Evolutionary conservation across 2,797 vertebrate species (phyloP).

Genomic region (Scomberomorus guttatus): DNA sequence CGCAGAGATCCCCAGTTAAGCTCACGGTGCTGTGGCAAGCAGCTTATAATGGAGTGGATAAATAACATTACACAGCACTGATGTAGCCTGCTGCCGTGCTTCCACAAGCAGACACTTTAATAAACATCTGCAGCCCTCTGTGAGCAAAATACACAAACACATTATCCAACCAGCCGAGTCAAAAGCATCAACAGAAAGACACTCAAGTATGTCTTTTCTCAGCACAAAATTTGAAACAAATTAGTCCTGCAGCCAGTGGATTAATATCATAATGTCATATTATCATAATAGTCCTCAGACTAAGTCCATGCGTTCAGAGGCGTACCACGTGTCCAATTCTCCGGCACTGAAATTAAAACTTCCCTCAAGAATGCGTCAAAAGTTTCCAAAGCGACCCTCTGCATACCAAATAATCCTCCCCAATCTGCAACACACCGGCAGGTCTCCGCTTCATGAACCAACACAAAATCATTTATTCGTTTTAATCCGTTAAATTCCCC

Average conservation of each 20-base stretch:
- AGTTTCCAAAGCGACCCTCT: constrained; percentile 70
- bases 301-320: constrained; percentile 51
- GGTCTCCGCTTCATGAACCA: constrained; percentile 1
- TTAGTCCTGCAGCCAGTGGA: background rate
- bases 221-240: background rate
- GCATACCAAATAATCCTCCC: constrained; percentile 69
- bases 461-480: background rate
- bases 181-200: background rate
- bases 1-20: constrained; percentile 33
- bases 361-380: constrained; percentile 79
- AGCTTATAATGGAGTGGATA: constrained; percentile 44
- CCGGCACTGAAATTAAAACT: constrained; percentile 64
- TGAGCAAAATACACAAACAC: background rate
- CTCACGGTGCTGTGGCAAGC: constrained; percentile 45
- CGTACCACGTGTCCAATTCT: constrained; percentile 77
- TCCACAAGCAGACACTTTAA: constrained; percentile 8
- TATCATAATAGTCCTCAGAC: constrained; percentile 39
- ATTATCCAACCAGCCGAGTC: background rate
- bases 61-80: constrained; percentile 29
- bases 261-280: background rate
- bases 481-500: constrained; percentile 19
- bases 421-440: constrained; percentile 39
- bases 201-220: background rate
- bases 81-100: constrained; percentile 4
- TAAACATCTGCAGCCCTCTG: background rate